phyloP scores from a whole-genome alignment of 2,113 vertebrate genomes.

The Silurus glanis region DNA sequence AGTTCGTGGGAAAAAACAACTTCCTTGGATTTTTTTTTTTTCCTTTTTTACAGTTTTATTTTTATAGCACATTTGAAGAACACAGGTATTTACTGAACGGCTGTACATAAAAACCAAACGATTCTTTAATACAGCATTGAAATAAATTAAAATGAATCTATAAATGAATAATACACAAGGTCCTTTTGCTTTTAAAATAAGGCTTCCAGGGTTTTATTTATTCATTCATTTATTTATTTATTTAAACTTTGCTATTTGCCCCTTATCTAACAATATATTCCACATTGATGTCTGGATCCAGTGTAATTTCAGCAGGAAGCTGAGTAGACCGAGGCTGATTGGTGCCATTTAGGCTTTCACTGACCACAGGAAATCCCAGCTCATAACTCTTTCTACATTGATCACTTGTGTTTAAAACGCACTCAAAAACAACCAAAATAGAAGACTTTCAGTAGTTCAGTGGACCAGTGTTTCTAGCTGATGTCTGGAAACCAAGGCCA shows the following conservation, averaged over 20 bases:
- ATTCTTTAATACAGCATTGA: not conserved
- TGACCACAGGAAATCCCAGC: not conserved
- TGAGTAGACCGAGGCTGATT: not conserved
- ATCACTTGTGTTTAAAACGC: not conserved
- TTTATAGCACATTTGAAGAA: not conserved
- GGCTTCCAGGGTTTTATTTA: not conserved
- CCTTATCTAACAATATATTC: not conserved
- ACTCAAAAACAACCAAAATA: not conserved
- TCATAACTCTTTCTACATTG: not conserved
- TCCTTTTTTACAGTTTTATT: not conserved
- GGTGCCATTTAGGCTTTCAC: not conserved
- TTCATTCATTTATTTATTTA: not conserved
- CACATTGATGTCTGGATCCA: not conserved
- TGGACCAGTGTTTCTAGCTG: not conserved
- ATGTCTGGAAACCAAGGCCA: conserved; percentile 1
- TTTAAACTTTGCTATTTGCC: not conserved
- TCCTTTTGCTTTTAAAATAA: not conserved
- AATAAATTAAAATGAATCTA: not conserved
- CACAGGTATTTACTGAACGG: not conserved
- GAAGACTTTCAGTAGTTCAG: not conserved
- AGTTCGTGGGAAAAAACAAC: no score
- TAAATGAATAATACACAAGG: not conserved
- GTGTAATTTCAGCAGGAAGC: not conserved
- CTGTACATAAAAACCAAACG: no score
- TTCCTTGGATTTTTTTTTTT: no score